Evolutionary conservation across 92 coral and sea anemone genomes (phyloP).

Genomic region (Zoanthus solanderi): DNA sequence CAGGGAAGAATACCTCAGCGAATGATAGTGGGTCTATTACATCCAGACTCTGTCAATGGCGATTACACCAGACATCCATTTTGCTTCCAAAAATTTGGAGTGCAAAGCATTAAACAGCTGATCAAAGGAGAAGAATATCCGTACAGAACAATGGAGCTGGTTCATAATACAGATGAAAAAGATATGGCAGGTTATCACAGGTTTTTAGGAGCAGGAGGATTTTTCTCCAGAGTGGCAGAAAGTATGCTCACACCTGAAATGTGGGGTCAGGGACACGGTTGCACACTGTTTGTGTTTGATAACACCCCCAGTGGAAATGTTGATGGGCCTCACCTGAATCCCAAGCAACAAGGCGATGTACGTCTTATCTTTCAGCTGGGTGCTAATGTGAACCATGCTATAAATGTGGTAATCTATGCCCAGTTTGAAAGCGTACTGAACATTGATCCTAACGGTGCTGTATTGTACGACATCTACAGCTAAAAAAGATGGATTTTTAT

Average conservation of each 20-base stretch:
- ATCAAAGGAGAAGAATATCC: constrained; percentile 62
- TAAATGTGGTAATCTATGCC: background rate
- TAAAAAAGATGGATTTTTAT: background rate
- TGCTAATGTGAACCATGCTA: background rate
- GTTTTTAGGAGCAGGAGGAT: constrained; percentile 49
- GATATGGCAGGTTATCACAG: constrained; percentile 49
- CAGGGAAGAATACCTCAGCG: constrained; percentile 23
- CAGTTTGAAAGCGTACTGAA: background rate
- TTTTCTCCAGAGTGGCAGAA: background rate
- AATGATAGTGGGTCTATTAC: background rate
- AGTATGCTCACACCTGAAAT: background rate
- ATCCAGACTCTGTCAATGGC: constrained; percentile 1
- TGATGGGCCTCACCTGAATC: constrained; percentile 33
- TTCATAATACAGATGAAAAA: background rate
- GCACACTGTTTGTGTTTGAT: constrained; percentile 43
- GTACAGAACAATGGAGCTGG: constrained; percentile 23
- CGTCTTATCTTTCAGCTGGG: background rate
- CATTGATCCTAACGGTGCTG: constrained; percentile 27
- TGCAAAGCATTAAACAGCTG: constrained; percentile 34
- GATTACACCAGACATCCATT: background rate
- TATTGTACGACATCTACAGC: constrained; percentile 1
- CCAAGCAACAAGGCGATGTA: background rate
- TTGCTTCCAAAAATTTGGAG: constrained; percentile 13
- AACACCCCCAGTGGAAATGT: constrained; percentile 33
- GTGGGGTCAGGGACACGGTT: constrained; percentile 40